These are phyloP conservation scores for Globodera rostochiensis DNA, from an alignment of 1,140 invertebrate genomes.

Conservation along the genomic window DNA sequence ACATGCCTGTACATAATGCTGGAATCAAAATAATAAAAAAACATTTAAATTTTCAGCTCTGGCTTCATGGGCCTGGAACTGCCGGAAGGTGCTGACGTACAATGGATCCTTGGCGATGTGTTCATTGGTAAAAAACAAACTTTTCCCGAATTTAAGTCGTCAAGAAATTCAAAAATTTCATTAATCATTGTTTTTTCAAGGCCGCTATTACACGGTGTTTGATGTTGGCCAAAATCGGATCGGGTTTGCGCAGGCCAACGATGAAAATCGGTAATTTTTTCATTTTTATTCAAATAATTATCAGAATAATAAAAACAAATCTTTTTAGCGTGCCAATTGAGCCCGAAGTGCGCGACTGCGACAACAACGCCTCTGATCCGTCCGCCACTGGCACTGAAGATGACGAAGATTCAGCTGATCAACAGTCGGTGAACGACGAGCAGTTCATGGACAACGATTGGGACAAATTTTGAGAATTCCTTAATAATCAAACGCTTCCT, in stretches of 20 bases:
- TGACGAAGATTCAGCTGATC: no score
- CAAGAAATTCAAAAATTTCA: background rate
- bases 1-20: constrained; percentile 74
- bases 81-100: constrained; percentile 83
- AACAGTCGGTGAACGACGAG: no score
- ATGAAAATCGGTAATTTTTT: constrained; percentile 36
- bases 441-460: no score
- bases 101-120: constrained; percentile 85
- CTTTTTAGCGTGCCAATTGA: constrained; percentile 20
- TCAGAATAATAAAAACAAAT: background rate
- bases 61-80: constrained; percentile 96
- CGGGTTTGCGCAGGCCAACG: constrained; percentile 80
- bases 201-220: constrained; percentile 65
- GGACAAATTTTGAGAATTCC: no score
- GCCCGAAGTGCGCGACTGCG: constrained; percentile 15
- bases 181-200: background rate
- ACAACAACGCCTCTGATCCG: background rate
- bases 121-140: constrained; percentile 66
- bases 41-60: constrained; percentile 67
- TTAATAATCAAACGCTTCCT: no score
- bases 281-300: background rate
- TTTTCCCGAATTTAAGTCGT: no score
- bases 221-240: constrained; percentile 77
- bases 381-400: no score
- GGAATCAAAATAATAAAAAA: background rate